Percentiles rank a stretch among this genome's conserved stretches.
Conservation (phyloP, 2,113 vertebrate species). For the Psephotus haematonotus region DNA sequence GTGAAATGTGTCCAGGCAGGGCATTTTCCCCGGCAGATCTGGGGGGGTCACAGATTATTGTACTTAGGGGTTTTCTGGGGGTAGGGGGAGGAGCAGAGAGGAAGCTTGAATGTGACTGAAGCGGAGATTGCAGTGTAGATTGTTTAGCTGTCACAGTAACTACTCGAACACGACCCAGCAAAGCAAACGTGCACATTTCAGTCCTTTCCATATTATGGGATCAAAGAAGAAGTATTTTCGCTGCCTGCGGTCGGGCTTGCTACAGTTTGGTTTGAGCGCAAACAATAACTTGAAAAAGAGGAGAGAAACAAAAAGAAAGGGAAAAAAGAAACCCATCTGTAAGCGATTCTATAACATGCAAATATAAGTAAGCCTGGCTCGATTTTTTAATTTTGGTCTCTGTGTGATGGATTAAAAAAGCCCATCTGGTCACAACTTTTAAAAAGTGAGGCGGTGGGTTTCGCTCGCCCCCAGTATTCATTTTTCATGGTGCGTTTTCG, state of each 20-base stretch:
- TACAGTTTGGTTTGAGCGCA: background rate
- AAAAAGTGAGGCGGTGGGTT: background rate
- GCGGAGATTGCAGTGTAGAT: slow-evolving; percentile 25
- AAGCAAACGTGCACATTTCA: slow-evolving; percentile 9
- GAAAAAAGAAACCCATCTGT: accelerated
- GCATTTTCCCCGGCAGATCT: background rate
- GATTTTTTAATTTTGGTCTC: background rate
- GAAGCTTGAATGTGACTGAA: slow-evolving; percentile 35
- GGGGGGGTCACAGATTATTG: background rate
- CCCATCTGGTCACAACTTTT: slow-evolving; percentile 8
- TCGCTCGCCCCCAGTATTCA: background rate
- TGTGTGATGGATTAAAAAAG: background rate
- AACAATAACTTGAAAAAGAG: background rate
- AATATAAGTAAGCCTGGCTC: background rate
- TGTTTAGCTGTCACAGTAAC: slow-evolving; percentile 53
- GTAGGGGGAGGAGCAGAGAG: slow-evolving; percentile 58
- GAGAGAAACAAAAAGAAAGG: background rate
- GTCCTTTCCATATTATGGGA: background rate
- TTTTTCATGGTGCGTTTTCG: background rate
- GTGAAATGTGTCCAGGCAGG: background rate
- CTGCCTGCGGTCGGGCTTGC: background rate
- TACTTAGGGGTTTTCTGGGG: slow-evolving; percentile 30
- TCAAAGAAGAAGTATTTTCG: slow-evolving; percentile 19
- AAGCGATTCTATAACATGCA: background rate
- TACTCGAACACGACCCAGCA: background rate